Evolutionary conservation across 2,797 vertebrate species (phyloP), one percentile per base, ranked within the genome.

Genomic region (Coccyzus lansbergi): DNA sequence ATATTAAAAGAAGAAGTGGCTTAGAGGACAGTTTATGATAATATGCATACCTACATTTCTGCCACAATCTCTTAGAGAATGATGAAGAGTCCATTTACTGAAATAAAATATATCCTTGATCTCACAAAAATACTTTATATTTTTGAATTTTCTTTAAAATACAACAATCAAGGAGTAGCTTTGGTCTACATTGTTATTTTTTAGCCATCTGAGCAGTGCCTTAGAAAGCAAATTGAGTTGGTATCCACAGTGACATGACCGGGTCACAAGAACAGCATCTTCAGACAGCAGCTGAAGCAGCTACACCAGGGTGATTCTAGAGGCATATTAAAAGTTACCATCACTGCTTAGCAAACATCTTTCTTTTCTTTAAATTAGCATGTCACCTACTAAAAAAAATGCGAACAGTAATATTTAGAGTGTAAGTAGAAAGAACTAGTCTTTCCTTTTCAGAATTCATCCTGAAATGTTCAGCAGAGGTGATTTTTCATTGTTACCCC

Each of bases 401-500:
- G 31, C 18, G 6, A 70, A 36, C 12, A 63, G 24, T 48, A 74
- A 12, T 17, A 65, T 40, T 93, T 82, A 76, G 15, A 86, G 26
- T 34, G 52, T 19, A 33, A 31, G 16, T 69, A 75, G 33, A 62
- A 49, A 63, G 26, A 40, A 56, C 13, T 69, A 22, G 65, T 79
- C 69, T 65, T 58, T 84, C 52, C 18, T 13, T 74, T 95, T 72
- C 63, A 36, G 42, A 89, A 86, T 46, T 20, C 70, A 82, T 72
- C 62, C 64, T 72, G 69, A 88, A 96, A 49, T 2, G 3, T 48
- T 86, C 64, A 55, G 62, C 67, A 88, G 58, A 65, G 28, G 67
- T 58, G 38, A 74, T 94, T 94, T 93, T 82, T 81, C 85, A 59
- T 91, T 85, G 7, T 70, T 92, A 92, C 59, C 36, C 62, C 46